Base-by-base conservation (phyloP, 2,797 vertebrate species). In the Lepus townsendii region DNA sequence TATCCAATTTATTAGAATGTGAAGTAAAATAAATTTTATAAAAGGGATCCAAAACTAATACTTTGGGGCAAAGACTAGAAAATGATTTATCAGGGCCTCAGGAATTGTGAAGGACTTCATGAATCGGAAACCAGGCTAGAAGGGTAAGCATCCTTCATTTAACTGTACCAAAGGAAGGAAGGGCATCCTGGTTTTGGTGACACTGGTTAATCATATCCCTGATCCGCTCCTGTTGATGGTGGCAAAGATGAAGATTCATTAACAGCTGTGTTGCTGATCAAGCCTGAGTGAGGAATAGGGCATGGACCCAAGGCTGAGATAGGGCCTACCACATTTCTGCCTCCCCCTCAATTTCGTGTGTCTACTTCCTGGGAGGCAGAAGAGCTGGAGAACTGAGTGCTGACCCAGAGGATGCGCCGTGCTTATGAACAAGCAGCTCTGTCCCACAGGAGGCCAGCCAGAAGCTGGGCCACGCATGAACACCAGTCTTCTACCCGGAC, bases 1-100 rank as follows among this genome's bases (percentile, higher is more conserved):
- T 6, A 47, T 85, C 50, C 27, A 66, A n/a, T 38, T 83, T 84
- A 77, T 50, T 87, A 63, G 72, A 80, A 38, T 68, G 27, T 24
- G 52, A 82, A 26, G n/a, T 54, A 76, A 76, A 88, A 83, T 82
- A 95, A 88, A 85, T 84, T 84, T 27, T 63, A 10, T 66, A 72
- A 72, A 73, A 80, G 32, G 50, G 13, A 3, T 69, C 73, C 11
- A 65, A 69, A 73, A 84, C 47, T 66, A 78, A 32, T 85, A 62
- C 30, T 82, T 82, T 16, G 62, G 52, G 35, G 6, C 77, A 63
- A 71, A 83, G 72, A 66, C 72, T 72, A 83, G 80, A 78, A 84
- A 94, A 84, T 62, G 24, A 65, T 78, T 65, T 47, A 89, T 83
- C 3, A 27, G 71, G 52, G 35, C 26, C 57, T 54, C 9, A 27